Conservation (phyloP, 2,797 vertebrate species). For the Crenichthys baileyi region DNA sequence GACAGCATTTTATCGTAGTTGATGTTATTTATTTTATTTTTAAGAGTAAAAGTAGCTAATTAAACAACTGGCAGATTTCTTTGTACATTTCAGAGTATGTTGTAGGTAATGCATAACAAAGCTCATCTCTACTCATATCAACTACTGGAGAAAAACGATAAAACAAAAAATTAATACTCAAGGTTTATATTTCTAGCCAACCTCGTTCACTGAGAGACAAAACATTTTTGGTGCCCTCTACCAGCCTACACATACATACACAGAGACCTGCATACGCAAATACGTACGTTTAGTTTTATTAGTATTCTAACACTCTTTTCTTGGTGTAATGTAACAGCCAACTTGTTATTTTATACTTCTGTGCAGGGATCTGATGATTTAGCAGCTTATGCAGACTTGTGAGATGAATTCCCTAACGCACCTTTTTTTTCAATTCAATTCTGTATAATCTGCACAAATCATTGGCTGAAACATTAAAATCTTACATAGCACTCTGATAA, state of each 20-base stretch:
- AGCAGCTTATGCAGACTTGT: not conserved
- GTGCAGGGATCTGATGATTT: not conserved
- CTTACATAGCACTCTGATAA: too few species aligned
- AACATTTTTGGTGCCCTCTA: not conserved
- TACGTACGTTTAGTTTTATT: too few species aligned
- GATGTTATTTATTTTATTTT: too few species aligned
- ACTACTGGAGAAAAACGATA: not conserved
- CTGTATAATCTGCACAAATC: not conserved
- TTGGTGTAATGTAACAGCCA: not conserved
- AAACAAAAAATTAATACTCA: not conserved
- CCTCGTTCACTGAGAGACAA: not conserved
- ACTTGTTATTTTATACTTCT: not conserved
- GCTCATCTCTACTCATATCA: not conserved
- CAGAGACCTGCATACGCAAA: too few species aligned
- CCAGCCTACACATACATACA: not conserved
- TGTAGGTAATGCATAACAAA: not conserved
- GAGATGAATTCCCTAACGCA: not conserved
- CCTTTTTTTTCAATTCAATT: not conserved
- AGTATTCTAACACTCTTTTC: not conserved
- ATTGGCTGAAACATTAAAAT: not conserved
- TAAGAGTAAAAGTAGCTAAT: too few species aligned
- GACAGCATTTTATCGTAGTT: too few species aligned
- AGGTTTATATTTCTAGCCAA: not conserved
- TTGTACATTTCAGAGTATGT: too few species aligned
- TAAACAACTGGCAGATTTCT: too few species aligned